phyloP scores from a whole-genome alignment of 2,888 invertebrate species.

The Crepidodera aurea region DNA sequence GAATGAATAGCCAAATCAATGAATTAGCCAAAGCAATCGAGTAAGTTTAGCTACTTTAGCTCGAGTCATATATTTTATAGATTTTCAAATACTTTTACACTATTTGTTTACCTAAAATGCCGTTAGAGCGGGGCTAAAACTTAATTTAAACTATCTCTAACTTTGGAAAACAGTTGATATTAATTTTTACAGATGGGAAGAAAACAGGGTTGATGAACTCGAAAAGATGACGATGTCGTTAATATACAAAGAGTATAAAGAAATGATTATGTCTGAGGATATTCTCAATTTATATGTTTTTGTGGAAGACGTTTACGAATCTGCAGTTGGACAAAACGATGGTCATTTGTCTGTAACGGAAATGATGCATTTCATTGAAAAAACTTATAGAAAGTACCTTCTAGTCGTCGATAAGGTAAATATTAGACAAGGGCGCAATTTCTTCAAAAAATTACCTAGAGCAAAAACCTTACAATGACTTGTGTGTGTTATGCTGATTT shows the following conservation, averaged over 20 bases:
- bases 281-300: conserved; percentile 67
- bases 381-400: conserved; percentile 62
- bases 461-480: too few relatives aligned
- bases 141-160: too few relatives aligned
- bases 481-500: too few relatives aligned
- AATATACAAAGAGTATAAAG: conserved; percentile 66
- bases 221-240: conserved; percentile 66
- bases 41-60: too few relatives aligned
- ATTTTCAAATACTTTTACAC: too few relatives aligned
- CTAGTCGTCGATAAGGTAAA: conserved; percentile 64
- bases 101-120: too few relatives aligned
- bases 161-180: too few relatives aligned
- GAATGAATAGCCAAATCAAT: conserved; percentile 59
- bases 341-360: conserved; percentile 65
- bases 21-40: conserved; percentile 59
- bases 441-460: too few relatives aligned
- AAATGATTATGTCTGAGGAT: conserved; percentile 65
- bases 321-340: conserved; percentile 67
- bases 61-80: too few relatives aligned
- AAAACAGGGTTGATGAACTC: conserved; percentile 64
- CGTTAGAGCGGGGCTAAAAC: too few relatives aligned
- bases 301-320: conserved; percentile 72
- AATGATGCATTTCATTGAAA: conserved; percentile 69
- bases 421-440: not conserved
- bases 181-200: conserved; percentile 61